Base-by-base conservation (phyloP, 2,797 vertebrate species). In the Uromys caudimaculatus region DNA sequence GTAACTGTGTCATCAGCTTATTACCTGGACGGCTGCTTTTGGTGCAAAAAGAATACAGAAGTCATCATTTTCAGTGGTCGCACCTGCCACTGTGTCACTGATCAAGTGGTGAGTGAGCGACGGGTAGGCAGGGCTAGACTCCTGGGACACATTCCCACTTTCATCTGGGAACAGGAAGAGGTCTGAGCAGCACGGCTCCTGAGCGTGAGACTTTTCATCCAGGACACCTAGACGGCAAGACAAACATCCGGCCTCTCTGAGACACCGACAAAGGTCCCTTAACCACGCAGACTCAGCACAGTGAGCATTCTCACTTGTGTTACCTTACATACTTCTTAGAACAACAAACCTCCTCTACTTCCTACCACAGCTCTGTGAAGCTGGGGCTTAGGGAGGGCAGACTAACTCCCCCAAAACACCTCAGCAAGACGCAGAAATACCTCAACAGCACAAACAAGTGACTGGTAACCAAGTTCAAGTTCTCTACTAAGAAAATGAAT, bases 111-210 rank as follows among this genome's bases (percentile, higher is more conserved):
- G 99, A 92, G 99, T 99, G 67, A 99, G 99, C 0, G 99, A 98
- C 69, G 99, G 78, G 0, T 98, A 99, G 2, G 99, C 98, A 91
- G 99, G 99, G 93, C 99, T 99, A 6, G 99, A 96, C n/a, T 99
- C 99, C 95, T 99, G 99, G 75, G 98, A 99, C 17, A 98, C 62
- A 86, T 99, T 99, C 87, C 99, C 99, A 93, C 99, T 99, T 98
- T 99, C 99, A 79, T 99, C 99, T 1, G 99, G 99, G 97, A 99
- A 99, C 60, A 99, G 99, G 98, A 99, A 99, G 62, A 99, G 99
- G 98, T 99, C 99, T 21, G 99, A 99, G 92, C 98, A 99, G 86
- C 99, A 99, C 0, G 99, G 99, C n/a, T 99, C 99, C 10, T 98
- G 99, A 96, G 99, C 98, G n/a, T 98, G 99, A 92, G 95, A 98